phyloP scores from a whole-genome alignment of 2,797 vertebrate genomes.

The Lacerta bilineata region DNA sequence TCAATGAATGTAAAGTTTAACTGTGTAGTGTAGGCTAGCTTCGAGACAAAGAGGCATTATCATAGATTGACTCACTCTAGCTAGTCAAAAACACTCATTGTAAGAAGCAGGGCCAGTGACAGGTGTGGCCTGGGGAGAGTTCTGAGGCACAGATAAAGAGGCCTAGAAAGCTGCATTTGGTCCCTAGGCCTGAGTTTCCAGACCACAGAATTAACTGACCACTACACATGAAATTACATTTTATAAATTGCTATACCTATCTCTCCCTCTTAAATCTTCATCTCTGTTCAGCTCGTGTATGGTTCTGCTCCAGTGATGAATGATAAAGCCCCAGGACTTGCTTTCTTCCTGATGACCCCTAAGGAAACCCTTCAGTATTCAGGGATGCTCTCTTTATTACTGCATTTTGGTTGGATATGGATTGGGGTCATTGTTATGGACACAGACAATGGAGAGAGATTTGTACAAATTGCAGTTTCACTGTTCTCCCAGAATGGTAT shows the following conservation, averaged over 20 bases:
- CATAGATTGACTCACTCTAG: no score
- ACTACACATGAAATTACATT: neutral
- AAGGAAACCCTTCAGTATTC: neutral
- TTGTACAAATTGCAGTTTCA: neutral
- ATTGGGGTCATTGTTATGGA: neutral
- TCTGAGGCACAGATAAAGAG: no score
- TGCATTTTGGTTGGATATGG: conserved; percentile 16
- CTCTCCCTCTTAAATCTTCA: neutral
- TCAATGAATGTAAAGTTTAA: no score
- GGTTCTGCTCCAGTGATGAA: neutral
- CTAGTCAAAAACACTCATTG: no score
- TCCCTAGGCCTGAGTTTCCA: no score
- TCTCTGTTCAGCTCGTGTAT: neutral
- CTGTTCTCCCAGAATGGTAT: neutral
- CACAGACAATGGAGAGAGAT: conserved; percentile 3
- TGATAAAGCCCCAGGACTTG: neutral
- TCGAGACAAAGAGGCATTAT: no score
- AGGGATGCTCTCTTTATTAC: conserved; percentile 7
- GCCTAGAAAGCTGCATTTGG: no score
- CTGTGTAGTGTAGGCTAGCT: no score
- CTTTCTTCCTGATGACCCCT: neutral
- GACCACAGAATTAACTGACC: no score
- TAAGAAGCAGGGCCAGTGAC: no score
- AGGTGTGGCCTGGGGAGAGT: no score
- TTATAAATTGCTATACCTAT: neutral